A percentile compares a stretch with the other conserved stretches of the same genome.
These are phyloP conservation scores for Scaptomyza cyrtandrae DNA, from an alignment of 2,888 invertebrate species.

Conservation along the genomic window DNA sequence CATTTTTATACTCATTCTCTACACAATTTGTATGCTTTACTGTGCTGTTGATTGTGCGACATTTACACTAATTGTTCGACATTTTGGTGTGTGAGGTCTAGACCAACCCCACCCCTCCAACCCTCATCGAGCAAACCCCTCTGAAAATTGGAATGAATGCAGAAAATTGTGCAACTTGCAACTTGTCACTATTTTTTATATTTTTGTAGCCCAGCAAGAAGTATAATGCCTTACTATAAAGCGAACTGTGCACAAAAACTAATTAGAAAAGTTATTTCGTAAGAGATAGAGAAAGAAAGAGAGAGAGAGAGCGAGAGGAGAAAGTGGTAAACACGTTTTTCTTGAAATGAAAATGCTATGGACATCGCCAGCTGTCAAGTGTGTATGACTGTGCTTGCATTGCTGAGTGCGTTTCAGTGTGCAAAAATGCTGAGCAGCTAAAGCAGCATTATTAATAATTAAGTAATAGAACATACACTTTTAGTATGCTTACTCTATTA, in stretches of 20 bases:
- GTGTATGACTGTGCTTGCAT: slow-evolving; percentile 18
- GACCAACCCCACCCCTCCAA: neutral
- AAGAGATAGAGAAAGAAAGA: neutral
- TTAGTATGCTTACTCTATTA: slow-evolving; percentile 27
- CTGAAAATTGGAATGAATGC: slow-evolving; percentile 42
- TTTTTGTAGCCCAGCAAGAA: slow-evolving; percentile 32
- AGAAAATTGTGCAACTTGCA: slow-evolving; percentile 31
- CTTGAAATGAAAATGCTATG: slow-evolving; percentile 39
- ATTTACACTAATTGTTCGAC: slow-evolving; percentile 73
- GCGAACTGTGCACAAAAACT: slow-evolving; percentile 71
- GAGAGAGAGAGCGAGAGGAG: neutral
- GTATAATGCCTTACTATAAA: slow-evolving; percentile 73
- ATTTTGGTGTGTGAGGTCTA: slow-evolving; percentile 44
- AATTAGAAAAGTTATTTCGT: slow-evolving; percentile 73
- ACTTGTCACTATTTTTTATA: slow-evolving; percentile 3
- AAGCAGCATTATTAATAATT: slow-evolving; percentile 67
- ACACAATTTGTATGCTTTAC: slow-evolving; percentile 17
- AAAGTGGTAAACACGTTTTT: slow-evolving; percentile 38
- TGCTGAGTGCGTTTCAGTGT: no score
- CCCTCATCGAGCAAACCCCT: neutral
- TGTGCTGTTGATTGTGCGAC: slow-evolving; percentile 62
- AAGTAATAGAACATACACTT: slow-evolving; percentile 66
- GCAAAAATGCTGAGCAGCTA: slow-evolving; percentile 38
- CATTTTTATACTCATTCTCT: neutral
- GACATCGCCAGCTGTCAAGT: slow-evolving; percentile 49